These are phyloP conservation scores for Listrodromus nycthemerus DNA, from an alignment of 2,888 invertebrate genomes.

Conservation along the genomic window DNA sequence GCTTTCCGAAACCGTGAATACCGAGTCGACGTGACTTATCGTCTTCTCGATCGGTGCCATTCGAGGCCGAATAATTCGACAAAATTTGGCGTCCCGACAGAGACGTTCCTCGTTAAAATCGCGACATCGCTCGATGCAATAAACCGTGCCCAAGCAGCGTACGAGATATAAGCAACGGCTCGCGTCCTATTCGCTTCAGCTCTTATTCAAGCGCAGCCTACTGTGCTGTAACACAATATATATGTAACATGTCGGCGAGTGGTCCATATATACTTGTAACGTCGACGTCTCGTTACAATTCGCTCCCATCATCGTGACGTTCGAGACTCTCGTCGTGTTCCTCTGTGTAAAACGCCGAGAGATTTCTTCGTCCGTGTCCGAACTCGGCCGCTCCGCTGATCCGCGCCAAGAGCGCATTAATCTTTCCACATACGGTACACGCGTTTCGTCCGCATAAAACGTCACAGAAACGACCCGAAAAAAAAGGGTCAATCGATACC, in stretches of 20 bases:
- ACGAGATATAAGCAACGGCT: conserved; percentile 18
- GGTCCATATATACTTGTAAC: conserved; percentile 50
- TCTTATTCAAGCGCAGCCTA: conserved; percentile 38
- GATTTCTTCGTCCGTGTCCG: conserved; percentile 52
- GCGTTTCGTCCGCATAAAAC: conserved; percentile 11
- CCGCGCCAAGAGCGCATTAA: background rate
- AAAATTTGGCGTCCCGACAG: background rate
- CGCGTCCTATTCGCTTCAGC: conserved; percentile 40
- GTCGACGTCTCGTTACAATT: conserved; percentile 51
- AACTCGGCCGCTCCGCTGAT: conserved; percentile 33
- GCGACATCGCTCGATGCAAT: background rate
- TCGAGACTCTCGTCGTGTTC: conserved; percentile 27
- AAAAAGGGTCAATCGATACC: background rate
- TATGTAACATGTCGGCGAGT: conserved; percentile 10
- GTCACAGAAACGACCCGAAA: background rate
- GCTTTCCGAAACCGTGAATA: background rate
- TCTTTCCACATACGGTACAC: background rate
- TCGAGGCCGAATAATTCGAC: background rate
- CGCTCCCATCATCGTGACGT: conserved; percentile 50
- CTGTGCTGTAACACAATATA: background rate
- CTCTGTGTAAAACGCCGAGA: conserved; percentile 29
- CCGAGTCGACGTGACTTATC: background rate
- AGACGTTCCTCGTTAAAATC: background rate
- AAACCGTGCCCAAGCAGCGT: background rate
- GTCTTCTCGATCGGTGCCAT: background rate